Evolutionary conservation across 2,113 vertebrate species (phyloP), one percentile per base, ranked within the genome.

Genomic region (Mormoops blainvillei): DNA sequence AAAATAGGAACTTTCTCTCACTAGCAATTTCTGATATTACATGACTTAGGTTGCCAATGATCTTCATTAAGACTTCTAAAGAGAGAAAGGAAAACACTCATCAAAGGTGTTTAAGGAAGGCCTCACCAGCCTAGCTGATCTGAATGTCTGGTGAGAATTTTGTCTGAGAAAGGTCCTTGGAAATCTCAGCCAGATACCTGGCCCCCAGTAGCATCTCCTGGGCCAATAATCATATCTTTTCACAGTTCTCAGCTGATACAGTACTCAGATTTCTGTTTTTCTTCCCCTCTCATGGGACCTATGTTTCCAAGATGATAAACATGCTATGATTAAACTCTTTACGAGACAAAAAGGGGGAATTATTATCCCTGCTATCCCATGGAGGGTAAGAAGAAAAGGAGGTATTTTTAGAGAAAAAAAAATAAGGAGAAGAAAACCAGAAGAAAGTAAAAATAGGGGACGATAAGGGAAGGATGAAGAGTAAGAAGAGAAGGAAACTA

Each of bases 41-140:
- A 41, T 33, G 16, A 24, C 4, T 87, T 20, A 41, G 4, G 36
- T 70, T 83, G 38, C 19, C 83, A 91, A 76, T 71, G 83, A 71
- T 48, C 43, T 94, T 94, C 12, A 83, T 70, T 74, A 95, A 70
- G 94, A 84, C 93, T 89, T 71, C 26, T 58, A 45, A 71, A 87
- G 45, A 56, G 24, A 95, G 43, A 48, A 87, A 87, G 78, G 41
- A 36, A 77, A 74, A n/a, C 16, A 48, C 4, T n/a, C 73, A 26
- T 43, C 78, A 52, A 38, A 43, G 20, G 3, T 54, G 5, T 77
- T 36, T 54, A 89, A 68, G 41, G 12, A 50, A 78, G 16, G 7
- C 24, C 11, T 83, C 73, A 36, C 7, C n/a, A 85, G 16, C 8
- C 38, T 24, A 45, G 24, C 26, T 2, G 7, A 65, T 89, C n/a